These are phyloP conservation scores for Hydraecia micacea DNA, from an alignment of 2,888 invertebrate species.

Conservation along the genomic window DNA sequence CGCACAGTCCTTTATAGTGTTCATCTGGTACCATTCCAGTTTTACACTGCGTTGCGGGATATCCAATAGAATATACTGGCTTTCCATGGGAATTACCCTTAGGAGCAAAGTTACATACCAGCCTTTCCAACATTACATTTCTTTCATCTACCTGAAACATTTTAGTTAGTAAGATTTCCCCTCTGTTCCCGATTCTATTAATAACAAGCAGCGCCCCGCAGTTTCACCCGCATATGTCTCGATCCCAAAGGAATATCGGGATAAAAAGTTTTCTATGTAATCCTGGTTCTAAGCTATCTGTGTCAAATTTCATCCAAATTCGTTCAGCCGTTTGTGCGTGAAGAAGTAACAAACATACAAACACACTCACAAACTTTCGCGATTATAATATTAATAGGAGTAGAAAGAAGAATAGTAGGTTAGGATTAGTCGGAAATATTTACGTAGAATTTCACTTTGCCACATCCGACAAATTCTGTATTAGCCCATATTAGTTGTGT, in stretches of 20 bases:
- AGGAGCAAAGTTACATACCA: conserved; percentile 86
- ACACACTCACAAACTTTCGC: background rate
- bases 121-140: conserved; percentile 76
- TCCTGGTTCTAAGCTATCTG: background rate
- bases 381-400: background rate
- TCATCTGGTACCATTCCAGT: conserved; percentile 71
- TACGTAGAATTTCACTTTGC: conserved; percentile 83
- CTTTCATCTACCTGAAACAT: conserved; percentile 70
- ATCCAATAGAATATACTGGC: conserved; percentile 82
- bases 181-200: background rate
- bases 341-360: background rate
- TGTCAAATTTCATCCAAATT: background rate
- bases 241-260: background rate
- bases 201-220: background rate
- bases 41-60: conserved; percentile 81
- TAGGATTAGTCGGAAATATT: conserved; percentile 56
- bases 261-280: background rate
- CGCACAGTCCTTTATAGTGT: conserved; percentile 75
- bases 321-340: background rate
- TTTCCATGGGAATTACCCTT: conserved; percentile 81
- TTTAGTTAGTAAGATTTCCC: conserved; percentile 29
- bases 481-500: conserved; percentile 87
- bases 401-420: background rate
- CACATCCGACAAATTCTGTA: conserved; percentile 83
- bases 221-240: background rate